Evolutionary conservation across 2,797 vertebrate species (phyloP).

Genomic region (Gambusia yucatana): DNA sequence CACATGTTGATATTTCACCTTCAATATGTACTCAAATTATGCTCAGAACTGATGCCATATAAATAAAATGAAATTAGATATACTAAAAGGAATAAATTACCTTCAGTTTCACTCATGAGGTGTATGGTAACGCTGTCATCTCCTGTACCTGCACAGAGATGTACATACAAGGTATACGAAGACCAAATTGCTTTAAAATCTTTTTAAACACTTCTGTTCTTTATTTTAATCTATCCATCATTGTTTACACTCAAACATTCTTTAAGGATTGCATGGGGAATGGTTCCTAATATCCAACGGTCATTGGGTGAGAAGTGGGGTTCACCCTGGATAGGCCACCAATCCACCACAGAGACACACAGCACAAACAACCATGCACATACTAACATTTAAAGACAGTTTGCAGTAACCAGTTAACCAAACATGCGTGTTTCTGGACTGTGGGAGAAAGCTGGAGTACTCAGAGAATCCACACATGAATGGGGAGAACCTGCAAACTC

Average conservation of each 20-base stretch:
- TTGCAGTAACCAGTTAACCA: not conserved
- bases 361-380: not conserved
- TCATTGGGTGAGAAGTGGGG: too few species aligned
- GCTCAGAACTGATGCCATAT: not conserved
- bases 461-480: not conserved
- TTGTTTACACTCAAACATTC: not conserved
- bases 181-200: not conserved
- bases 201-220: not conserved
- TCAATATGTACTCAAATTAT: not conserved
- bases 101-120: not conserved
- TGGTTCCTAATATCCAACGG: too few species aligned
- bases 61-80: not conserved
- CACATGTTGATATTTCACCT: not conserved
- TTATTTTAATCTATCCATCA: not conserved
- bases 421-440: not conserved
- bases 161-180: not conserved
- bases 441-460: not conserved
- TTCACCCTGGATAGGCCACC: not conserved
- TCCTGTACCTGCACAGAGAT: not conserved
- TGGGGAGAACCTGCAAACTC: not conserved
- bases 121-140: fast-evolving
- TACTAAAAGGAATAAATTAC: not conserved
- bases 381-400: not conserved
- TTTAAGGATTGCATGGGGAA: not conserved
- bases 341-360: not conserved